These are phyloP conservation scores for Pectinophora gossypiella DNA, from an alignment of 1,140 invertebrate genomes.

Conservation along the genomic window DNA sequence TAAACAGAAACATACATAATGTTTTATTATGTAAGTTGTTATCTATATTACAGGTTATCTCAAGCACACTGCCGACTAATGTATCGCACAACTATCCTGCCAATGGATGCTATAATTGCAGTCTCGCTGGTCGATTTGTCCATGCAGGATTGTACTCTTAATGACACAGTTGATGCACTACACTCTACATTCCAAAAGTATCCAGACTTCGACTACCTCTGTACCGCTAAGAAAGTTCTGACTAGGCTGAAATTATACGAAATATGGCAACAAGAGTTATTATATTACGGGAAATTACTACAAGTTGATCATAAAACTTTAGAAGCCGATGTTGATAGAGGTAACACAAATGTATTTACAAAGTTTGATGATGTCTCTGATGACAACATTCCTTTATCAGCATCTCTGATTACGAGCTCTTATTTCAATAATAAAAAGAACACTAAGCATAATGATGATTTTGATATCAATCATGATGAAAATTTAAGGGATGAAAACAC, in stretches of 20 bases:
- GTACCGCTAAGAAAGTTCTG: conserved; percentile 56
- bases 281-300: conserved; percentile 59
- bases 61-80: conserved; percentile 71
- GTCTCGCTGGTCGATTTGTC: conserved; percentile 67
- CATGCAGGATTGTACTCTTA: conserved; percentile 66
- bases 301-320: conserved; percentile 59
- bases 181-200: conserved; percentile 62
- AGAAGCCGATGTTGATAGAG: conserved; percentile 43
- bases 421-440: conserved; percentile 50
- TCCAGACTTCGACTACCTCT: conserved; percentile 64
- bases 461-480: conserved; percentile 16
- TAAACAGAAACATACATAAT: too few species aligned
- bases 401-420: conserved; percentile 56
- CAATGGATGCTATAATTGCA: conserved; percentile 66
- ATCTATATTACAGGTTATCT: conserved; percentile 53
- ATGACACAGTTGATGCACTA: conserved; percentile 60
- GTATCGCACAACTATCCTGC: conserved; percentile 58
- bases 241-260: conserved; percentile 46
- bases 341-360: conserved; percentile 38
- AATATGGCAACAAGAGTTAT: conserved; percentile 62
- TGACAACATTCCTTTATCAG: conserved; percentile 46
- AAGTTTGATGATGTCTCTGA: conserved; percentile 49
- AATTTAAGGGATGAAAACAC: conserved; percentile 18
- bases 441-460: conserved; percentile 14
- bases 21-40: neutral